phyloP scores from a whole-genome alignment of 30 jellyfish, hydroid and myxozoan genomes.

The Sanderia malayensis region DNA sequence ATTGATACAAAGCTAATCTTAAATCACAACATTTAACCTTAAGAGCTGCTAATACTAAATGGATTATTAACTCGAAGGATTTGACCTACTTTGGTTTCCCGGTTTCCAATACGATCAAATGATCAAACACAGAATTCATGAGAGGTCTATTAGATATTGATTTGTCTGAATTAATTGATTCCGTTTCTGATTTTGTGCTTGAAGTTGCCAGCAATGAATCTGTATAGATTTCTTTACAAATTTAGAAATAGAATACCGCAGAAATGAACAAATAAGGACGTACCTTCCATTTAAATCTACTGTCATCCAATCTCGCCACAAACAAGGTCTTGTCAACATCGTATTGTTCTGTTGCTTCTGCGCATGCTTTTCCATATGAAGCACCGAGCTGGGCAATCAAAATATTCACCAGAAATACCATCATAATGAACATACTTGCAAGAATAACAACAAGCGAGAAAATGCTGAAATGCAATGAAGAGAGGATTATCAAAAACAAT shows the following conservation, averaged over 20 bases:
- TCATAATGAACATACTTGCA: conserved; percentile 72
- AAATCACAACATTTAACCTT: not conserved
- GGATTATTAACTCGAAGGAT: not conserved
- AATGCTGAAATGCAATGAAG: conserved; percentile 35
- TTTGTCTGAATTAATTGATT: no score
- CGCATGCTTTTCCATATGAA: conserved; percentile 61
- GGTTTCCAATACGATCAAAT: not conserved
- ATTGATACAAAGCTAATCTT: not conserved
- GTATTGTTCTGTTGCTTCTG: conserved; percentile 60
- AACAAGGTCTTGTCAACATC: conserved; percentile 75
- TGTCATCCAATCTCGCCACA: conserved; percentile 70
- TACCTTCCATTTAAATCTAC: conserved; percentile 60
- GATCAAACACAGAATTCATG: no score
- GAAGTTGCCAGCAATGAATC: no score
- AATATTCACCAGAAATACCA: conserved; percentile 74
- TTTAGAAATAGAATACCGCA: no score
- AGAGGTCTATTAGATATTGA: no score
- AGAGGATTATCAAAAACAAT: no score
- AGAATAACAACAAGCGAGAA: conserved; percentile 58
- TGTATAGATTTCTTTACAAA: no score
- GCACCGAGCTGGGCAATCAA: conserved; percentile 84
- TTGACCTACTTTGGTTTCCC: not conserved
- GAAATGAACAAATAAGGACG: no score
- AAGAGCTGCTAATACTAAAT: not conserved
- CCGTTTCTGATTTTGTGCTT: no score